Evolutionary conservation across 2,797 vertebrate genomes (phyloP).

Genomic region (Scyliorhinus canicula): DNA sequence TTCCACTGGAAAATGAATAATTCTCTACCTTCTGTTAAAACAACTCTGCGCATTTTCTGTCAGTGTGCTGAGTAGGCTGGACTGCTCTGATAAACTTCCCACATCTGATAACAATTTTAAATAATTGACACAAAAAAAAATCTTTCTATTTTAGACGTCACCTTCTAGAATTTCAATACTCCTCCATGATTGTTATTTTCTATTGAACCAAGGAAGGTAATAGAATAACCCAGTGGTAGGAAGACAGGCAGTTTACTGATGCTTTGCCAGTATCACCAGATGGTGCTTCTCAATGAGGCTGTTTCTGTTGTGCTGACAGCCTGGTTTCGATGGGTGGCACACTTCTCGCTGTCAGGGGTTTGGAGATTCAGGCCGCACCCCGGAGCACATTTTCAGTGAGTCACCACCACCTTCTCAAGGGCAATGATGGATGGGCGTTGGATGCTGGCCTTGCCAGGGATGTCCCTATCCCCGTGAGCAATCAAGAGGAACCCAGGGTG

Average conservation of each 20-base stretch:
- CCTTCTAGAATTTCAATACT: constrained; percentile 13
- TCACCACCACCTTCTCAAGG: background rate
- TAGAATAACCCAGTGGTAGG: background rate
- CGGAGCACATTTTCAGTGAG: background rate
- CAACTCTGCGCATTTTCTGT: constrained; percentile 28
- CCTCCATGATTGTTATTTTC: background rate
- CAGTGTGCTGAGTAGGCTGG: background rate
- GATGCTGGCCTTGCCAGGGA: background rate
- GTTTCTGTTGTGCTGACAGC: background rate
- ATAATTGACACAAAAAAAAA: constrained; percentile 7
- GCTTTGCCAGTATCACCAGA: background rate
- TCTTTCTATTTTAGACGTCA: background rate
- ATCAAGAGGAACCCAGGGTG: background rate
- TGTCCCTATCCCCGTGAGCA: background rate
- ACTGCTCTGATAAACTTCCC: background rate
- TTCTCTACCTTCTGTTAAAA: constrained; percentile 32
- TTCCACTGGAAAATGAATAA: constrained; percentile 29
- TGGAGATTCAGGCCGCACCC: background rate
- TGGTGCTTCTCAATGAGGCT: background rate
- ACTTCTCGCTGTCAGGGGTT: background rate
- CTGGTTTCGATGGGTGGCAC: background rate
- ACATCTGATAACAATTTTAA: constrained; percentile 32
- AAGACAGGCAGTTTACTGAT: background rate
- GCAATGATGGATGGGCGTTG: background rate
- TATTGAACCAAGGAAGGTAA: background rate